Percentiles rank a stretch among this genome's conserved stretches.
phyloP scores from a whole-genome alignment of 2,113 vertebrate species.

The Octodon degus region DNA sequence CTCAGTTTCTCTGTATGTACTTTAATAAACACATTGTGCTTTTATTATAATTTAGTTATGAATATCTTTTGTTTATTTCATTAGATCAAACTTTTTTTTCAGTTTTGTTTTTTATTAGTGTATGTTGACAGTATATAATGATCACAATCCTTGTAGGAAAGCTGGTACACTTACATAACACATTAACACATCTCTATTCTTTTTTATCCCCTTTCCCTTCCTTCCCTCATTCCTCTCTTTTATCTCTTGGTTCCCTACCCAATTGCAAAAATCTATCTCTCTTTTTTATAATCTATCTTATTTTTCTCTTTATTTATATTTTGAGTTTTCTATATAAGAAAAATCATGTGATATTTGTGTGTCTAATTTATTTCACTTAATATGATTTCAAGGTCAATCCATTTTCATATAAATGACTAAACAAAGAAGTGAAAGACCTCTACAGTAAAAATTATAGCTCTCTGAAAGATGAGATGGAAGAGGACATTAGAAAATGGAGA shows the following conservation, averaged over 20 bases:
- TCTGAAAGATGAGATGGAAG: background rate
- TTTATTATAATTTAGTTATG: background rate
- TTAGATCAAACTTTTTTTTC: background rate
- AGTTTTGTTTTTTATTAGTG: background rate
- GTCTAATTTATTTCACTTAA: background rate
- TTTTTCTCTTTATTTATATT: background rate
- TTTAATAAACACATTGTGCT: background rate
- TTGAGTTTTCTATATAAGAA: background rate
- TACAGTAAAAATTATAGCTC: background rate
- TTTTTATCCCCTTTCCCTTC: background rate
- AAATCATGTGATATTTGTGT: background rate
- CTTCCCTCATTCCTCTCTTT: background rate
- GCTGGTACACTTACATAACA: background rate
- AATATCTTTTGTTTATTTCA: constrained; percentile 10
- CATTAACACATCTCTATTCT: background rate
- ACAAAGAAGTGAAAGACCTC: background rate
- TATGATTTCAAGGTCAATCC: background rate
- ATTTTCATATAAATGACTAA: background rate
- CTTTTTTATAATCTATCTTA: background rate
- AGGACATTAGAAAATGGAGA: background rate
- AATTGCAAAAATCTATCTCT: background rate
- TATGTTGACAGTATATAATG: background rate
- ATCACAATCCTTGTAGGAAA: background rate
- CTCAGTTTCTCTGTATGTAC: background rate
- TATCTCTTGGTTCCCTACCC: background rate